Conservation (phyloP, 1,140 invertebrate genomes). For the Parasteatoda tepidariorum region DNA sequence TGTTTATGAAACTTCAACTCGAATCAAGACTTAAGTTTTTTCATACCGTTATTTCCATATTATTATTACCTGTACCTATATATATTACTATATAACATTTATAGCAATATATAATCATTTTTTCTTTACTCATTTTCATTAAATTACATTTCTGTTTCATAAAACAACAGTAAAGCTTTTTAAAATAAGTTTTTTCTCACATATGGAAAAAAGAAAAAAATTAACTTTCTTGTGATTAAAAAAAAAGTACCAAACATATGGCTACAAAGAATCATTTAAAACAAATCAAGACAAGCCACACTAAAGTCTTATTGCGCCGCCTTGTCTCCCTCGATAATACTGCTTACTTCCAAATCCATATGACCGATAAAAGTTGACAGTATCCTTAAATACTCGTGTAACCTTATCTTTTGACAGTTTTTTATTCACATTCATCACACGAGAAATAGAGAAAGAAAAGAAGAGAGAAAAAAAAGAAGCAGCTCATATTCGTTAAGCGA, state of each 20-base stretch:
- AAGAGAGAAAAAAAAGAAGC: not conserved
- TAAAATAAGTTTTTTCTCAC: not conserved
- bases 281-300: not conserved
- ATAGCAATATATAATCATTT: too few relatives aligned
- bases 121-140: too few relatives aligned
- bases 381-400: conserved; percentile 37
- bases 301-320: not conserved
- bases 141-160: too few relatives aligned
- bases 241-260: not conserved
- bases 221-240: not conserved
- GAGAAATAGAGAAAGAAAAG: not conserved
- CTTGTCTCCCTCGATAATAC: not conserved
- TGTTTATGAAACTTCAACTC: too few relatives aligned
- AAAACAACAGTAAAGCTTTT: too few relatives aligned
- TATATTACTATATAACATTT: too few relatives aligned
- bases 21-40: too few relatives aligned
- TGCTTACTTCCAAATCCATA: not conserved
- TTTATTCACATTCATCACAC: not conserved
- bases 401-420: conserved; percentile 6
- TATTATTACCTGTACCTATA: too few relatives aligned
- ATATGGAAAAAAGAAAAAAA: not conserved
- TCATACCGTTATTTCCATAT: too few relatives aligned
- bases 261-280: not conserved
- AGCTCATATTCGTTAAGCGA: not conserved
- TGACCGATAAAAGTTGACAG: conserved; percentile 42